Evolutionary conservation across 2,113 vertebrate genomes (phyloP).

Genomic region (Pterophyllum scalare): DNA sequence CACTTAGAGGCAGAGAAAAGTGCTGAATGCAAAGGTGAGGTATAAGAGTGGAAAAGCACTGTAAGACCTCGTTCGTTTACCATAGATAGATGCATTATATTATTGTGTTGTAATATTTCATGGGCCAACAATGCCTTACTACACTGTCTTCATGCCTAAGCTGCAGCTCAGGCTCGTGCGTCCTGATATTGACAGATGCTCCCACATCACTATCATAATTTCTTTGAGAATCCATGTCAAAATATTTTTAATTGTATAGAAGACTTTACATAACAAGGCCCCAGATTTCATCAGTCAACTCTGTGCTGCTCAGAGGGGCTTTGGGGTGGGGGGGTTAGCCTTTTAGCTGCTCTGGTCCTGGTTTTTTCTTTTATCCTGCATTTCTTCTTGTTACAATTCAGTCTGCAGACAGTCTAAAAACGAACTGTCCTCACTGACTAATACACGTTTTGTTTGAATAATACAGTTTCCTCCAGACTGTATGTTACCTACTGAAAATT

Average conservation of each 20-base stretch:
- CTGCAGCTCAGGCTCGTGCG: neutral
- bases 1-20: too few species aligned
- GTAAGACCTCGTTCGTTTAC: too few species aligned
- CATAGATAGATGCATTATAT: too few species aligned
- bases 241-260: neutral
- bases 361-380: neutral
- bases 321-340: neutral
- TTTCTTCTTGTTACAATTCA: neutral
- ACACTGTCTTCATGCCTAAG: neutral
- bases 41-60: too few species aligned
- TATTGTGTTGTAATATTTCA: too few species aligned
- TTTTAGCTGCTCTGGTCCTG: neutral
- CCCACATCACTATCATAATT: neutral
- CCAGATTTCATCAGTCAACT: neutral
- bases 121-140: neutral
- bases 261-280: neutral
- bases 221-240: neutral
- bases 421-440: neutral
- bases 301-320: neutral
- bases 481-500: neutral
- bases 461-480: neutral
- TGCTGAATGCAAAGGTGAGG: too few species aligned
- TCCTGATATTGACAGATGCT: neutral
- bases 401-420: neutral
- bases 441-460: neutral